Evolutionary conservation across 2,888 invertebrate genomes (phyloP), one percentile per base, ranked within the genome.

Genomic region (Sinentomon sp.): DNA sequence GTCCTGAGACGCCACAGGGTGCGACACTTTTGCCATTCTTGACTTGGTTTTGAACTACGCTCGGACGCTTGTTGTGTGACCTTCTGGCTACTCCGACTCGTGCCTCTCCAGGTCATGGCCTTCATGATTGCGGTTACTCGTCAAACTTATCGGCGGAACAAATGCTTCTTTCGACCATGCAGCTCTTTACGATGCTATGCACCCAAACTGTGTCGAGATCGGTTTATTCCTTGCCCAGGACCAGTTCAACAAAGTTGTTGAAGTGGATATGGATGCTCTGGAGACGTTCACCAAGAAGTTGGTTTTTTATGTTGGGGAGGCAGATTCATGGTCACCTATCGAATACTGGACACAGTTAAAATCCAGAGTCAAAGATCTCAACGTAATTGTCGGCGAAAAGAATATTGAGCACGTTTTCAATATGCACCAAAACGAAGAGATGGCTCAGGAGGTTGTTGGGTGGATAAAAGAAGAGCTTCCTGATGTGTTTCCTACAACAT

Each of bases 311-410:
- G 89, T 82, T 51, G 74, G 77, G 7, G 54, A 58, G 4, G 60
- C 49, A 4, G 89, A 92, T 53, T 63, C 64, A 6, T 92, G 89
- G 89, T 72, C 68, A 31, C 87, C 87, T 0, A 44, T 64, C 1
- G 52, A 56, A 24, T 77, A 70, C 48, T 76, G 65, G 48, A 54
- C 68, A 17, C 64, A 70, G 38, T 52, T 87, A 35, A 62, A 59
- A 39, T 43, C 52, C 13, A 54, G 55, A 34, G 60, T 68, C 48
- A 69, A 71, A 0, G 52, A 60, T 34, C 53, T 66, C 6, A 60
- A 69, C 40, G 64, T 66, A 3, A 51, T 60, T 37, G 46, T 72
- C 14, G 69, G 69, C 47, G 53, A 57, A 14, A 52, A 60, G 28
- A 60, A 62, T 16, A 63, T 63, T 44, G 59, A 62, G 20, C 87